Conservation (phyloP, 2,888 invertebrate species). For the Cybosia mesomella region DNA sequence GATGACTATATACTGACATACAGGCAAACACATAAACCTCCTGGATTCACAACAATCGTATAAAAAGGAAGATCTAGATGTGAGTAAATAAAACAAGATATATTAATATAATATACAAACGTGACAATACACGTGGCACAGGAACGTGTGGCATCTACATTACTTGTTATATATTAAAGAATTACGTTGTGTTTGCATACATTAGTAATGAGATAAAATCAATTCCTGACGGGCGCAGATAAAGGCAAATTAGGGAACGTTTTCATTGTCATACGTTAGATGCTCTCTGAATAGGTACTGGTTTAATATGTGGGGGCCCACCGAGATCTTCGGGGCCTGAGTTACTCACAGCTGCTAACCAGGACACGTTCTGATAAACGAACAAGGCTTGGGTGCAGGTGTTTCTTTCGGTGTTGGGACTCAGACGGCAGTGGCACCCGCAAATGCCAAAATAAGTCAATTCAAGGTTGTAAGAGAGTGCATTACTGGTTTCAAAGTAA, state of each 20-base stretch:
- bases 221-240: conserved; percentile 58
- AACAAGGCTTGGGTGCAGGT: too few relatives aligned
- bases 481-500: too few relatives aligned
- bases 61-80: background rate
- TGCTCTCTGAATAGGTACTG: background rate
- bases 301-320: too few relatives aligned
- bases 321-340: too few relatives aligned
- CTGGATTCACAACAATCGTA: background rate
- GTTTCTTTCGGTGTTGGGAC: too few relatives aligned
- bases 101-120: background rate
- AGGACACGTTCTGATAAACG: too few relatives aligned
- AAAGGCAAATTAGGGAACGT: conserved; percentile 23
- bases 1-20: too few relatives aligned
- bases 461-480: too few relatives aligned
- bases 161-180: conserved; percentile 27
- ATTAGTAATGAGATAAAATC: conserved; percentile 67
- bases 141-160: background rate
- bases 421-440: too few relatives aligned
- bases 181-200: conserved; percentile 52
- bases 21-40: too few relatives aligned
- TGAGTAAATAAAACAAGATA: background rate
- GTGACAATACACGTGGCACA: conserved; percentile 13
- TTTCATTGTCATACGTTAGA: conserved; percentile 27
- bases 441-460: too few relatives aligned
- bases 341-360: too few relatives aligned